Conservation (phyloP, 2,797 vertebrate species). For the Champsocephalus gunnari region DNA sequence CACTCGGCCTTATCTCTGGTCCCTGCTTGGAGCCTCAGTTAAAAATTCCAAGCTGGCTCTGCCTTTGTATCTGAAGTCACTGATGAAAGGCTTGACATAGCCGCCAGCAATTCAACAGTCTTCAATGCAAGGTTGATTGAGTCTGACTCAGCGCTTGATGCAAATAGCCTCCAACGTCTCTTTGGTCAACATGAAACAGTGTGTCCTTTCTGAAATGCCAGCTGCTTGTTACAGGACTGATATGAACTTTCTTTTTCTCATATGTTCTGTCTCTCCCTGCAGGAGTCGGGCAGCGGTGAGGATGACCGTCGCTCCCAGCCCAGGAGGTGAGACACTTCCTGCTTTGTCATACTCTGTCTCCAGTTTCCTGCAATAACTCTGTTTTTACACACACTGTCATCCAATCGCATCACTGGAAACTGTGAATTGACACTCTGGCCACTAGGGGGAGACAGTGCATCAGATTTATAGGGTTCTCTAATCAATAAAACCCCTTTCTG, state of each 20-base stretch:
- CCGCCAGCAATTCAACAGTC: conserved; percentile 21
- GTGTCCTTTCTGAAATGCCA: conserved; percentile 31
- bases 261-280: conserved; percentile 2
- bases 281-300: conserved; percentile 96
- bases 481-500: neutral
- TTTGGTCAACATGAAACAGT: conserved; percentile 22
- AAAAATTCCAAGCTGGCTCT: conserved; percentile 28
- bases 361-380: conserved; percentile 29
- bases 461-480: conserved; percentile 25
- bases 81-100: conserved; percentile 45
- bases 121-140: conserved; percentile 52
- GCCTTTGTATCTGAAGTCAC: conserved; percentile 38
- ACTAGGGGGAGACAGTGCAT: conserved; percentile 75
- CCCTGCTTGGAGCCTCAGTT: conserved; percentile 41
- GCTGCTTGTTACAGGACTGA: conserved; percentile 3
- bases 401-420: neutral
- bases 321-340: conserved; percentile 88
- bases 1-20: conserved; percentile 46
- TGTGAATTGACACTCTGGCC: conserved; percentile 46
- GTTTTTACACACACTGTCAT: neutral
- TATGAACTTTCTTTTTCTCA: conserved; percentile 7
- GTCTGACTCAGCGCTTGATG: conserved; percentile 33
- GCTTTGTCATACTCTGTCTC: conserved; percentile 28
- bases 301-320: conserved; percentile 94
- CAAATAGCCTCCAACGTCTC: conserved; percentile 18